phyloP scores from a whole-genome alignment of 2,797 vertebrate genomes.

The Malurus leucopterus region DNA sequence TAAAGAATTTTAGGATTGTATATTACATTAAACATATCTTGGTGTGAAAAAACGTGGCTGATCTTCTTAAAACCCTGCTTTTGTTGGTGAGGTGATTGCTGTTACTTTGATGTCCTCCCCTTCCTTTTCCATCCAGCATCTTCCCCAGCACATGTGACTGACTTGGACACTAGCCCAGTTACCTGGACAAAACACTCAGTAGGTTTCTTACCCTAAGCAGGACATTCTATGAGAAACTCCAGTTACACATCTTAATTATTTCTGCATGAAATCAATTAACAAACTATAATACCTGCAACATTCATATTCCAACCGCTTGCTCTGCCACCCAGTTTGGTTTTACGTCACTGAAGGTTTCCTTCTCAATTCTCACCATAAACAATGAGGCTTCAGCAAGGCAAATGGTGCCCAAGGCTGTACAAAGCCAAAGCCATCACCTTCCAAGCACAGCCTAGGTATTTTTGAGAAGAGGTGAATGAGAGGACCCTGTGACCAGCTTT shows the following conservation, averaged over 20 bases:
- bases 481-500: neutral
- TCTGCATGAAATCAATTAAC: neutral
- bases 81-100: neutral
- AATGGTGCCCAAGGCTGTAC: neutral
- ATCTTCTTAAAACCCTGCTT: neutral
- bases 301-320: neutral
- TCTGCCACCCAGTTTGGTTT: neutral
- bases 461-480: neutral
- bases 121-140: neutral
- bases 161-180: neutral
- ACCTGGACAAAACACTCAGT: neutral
- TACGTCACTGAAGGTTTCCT: neutral
- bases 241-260: neutral
- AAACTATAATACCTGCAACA: neutral
- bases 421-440: neutral
- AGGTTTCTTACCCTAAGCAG: neutral
- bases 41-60: neutral
- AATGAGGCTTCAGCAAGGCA: neutral
- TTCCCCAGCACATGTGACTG: neutral
- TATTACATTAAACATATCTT: conserved; percentile 9
- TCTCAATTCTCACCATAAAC: neutral
- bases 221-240: neutral
- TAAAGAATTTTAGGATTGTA: neutral
- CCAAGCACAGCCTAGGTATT: neutral
- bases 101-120: neutral